Conservation (phyloP, 23 tunicate genomes). For the Pegea sp. region DNA sequence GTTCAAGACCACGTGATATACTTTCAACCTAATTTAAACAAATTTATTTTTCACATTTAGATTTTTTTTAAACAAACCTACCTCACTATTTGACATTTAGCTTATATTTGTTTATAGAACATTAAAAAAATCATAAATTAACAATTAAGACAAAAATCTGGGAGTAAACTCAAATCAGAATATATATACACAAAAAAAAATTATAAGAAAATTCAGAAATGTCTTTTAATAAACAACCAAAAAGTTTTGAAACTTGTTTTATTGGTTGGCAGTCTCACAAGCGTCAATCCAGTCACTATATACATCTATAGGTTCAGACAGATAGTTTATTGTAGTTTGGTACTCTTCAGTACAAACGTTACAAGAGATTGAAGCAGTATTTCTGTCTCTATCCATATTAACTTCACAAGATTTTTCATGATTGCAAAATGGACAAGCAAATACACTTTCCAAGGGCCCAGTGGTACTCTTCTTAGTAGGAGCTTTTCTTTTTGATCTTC, state of each 20-base stretch:
- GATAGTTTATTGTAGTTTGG: constrained; percentile 93
- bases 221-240: no score
- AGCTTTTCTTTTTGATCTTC: constrained; percentile 91
- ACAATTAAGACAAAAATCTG: no score
- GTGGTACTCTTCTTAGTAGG: constrained; percentile 90
- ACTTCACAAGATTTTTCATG: constrained; percentile 99
- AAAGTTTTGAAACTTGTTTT: background rate
- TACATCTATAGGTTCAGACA: constrained; percentile 92
- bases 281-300: constrained; percentile 99
- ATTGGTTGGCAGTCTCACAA: constrained; percentile 91
- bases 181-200: no score
- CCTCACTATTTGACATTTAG: no score
- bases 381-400: constrained; percentile 76
- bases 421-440: constrained; percentile 95
- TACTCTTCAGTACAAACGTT: constrained; percentile 98
- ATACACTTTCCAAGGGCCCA: constrained; percentile 57
- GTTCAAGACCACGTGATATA: no score
- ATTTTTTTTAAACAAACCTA: no score
- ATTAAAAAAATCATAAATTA: no score
- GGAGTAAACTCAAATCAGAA: no score
- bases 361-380: constrained; percentile 68
- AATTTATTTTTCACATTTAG: no score
- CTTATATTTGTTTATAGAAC: no score
- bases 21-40: no score
- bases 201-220: no score